Base-by-base conservation (phyloP, 2,113 vertebrate genomes). In the Corythornis cristatus region DNA sequence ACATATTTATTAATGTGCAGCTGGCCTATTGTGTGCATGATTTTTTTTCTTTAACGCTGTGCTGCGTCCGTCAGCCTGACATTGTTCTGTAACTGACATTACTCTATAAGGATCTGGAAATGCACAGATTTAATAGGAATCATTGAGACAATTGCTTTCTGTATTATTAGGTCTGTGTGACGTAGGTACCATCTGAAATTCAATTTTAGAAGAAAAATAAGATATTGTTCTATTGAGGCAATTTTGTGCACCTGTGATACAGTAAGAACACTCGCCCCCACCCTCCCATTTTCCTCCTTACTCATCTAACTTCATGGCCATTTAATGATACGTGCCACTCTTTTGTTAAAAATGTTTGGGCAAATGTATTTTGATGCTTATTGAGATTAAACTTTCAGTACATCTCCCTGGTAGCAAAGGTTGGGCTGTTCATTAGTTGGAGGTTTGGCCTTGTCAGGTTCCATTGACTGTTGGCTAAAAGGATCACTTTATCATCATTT, bases 401-500 rank as follows among this genome's bases (percentile, higher is more conserved):
- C 80, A 79, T 95, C 96, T 97, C 81, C 33, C 78, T 45, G 91
- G 96, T 96, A 96, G 97, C 96, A 95, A 92, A 97, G 98, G 97
- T 96, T 98, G 97, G 97, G 91, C 98, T 98, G 97, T 98, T 99
- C 99, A 99, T 99, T 99, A 98, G 98, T 97, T 97, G 97, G 97
- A 98, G 98, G 97, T 88, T 98, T 98, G 98, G 96, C 97, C 97
- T 97, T 98, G 98, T 99, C 99, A 98, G 97, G 97, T 98, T 97
- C 97, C 97, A 98, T 98, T 97, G 98, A 98, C 98, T 97, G 96
- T 97, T 92, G 97, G 97, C 98, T 96, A 96, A 97, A 97, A 98
- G 98, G 97, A 98, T 98, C 98, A 99, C 99, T 99, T 99, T 99
- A 99, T 99, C 99, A 99, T 99, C 98, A 98, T 99, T 99, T 99